A percentile compares a stretch with the other conserved stretches of the same genome.
Evolutionary conservation across 2,888 invertebrate species (phyloP).

Genomic region (Plusia festucae): DNA sequence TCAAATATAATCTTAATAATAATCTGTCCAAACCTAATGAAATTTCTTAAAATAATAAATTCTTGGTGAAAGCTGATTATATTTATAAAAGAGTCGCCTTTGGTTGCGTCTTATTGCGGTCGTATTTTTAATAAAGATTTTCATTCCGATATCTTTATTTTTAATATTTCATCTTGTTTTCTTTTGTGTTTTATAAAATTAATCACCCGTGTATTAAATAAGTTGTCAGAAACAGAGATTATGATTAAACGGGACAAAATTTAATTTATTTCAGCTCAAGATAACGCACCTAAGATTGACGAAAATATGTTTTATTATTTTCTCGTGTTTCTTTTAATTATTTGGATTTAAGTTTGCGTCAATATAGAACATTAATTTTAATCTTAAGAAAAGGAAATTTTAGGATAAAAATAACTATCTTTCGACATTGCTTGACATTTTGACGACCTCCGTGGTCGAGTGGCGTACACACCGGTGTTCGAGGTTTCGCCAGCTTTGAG

Average conservation of each 20-base stretch:
- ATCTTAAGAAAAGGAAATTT: no score
- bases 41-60: conserved; percentile 25
- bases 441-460: no score
- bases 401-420: no score
- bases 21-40: conserved; percentile 9
- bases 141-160: conserved; percentile 24
- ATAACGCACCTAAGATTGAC: conserved; percentile 25
- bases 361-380: conserved; percentile 9
- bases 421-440: no score
- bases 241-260: conserved; percentile 37
- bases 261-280: conserved; percentile 39
- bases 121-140: conserved; percentile 29
- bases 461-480: no score
- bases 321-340: conserved; percentile 7
- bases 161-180: conserved; percentile 38
- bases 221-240: conserved; percentile 54
- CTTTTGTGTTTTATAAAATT: conserved; percentile 45
- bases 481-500: no score
- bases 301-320: conserved; percentile 31
- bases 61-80: conserved; percentile 27
- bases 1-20: conserved; percentile 7
- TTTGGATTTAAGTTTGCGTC: conserved; percentile 13
- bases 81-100: conserved; percentile 32
- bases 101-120: conserved; percentile 26
- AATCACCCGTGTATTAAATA: conserved; percentile 45